These are phyloP conservation scores for Eulemur macaco DNA, from an alignment of 2,113 vertebrate genomes.

Conservation along the genomic window DNA sequence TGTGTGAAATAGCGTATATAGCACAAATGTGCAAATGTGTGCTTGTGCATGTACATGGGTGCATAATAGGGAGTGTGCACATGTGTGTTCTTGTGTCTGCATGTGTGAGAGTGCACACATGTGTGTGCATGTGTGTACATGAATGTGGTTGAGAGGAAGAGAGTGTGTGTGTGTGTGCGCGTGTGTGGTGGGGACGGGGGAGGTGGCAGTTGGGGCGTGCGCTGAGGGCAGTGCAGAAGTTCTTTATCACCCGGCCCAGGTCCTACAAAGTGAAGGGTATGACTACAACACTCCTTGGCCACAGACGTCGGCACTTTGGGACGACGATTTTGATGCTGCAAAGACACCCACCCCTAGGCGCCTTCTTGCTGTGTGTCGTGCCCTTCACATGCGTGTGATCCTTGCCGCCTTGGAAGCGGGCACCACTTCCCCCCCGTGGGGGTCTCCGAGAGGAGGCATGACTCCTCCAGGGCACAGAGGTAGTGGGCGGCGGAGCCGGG, in stretches of 20 bases:
- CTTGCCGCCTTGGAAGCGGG: no score
- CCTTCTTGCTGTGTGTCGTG: accelerated
- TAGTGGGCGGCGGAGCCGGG: accelerated
- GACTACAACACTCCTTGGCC: not conserved
- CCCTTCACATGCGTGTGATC: accelerated
- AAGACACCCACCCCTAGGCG: not conserved
- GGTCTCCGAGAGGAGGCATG: not conserved
- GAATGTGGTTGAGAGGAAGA: no score
- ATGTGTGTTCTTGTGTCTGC: not conserved
- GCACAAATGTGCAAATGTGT: not conserved
- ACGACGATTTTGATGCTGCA: accelerated
- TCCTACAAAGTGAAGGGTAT: not conserved
- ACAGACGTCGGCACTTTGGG: not conserved
- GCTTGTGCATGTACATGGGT: not conserved
- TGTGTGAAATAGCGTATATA: not conserved
- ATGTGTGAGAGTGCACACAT: not conserved
- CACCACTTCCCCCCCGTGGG: not conserved
- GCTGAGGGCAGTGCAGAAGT: accelerated
- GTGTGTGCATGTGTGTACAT: no score
- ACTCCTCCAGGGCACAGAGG: not conserved
- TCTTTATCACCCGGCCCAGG: not conserved
- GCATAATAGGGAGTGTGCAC: not conserved
- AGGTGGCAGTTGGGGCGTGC: no score
- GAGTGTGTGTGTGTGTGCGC: no score
- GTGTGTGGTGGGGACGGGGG: no score